phyloP scores from a whole-genome alignment of 2,888 invertebrate genomes.

The Empis stercorea region DNA sequence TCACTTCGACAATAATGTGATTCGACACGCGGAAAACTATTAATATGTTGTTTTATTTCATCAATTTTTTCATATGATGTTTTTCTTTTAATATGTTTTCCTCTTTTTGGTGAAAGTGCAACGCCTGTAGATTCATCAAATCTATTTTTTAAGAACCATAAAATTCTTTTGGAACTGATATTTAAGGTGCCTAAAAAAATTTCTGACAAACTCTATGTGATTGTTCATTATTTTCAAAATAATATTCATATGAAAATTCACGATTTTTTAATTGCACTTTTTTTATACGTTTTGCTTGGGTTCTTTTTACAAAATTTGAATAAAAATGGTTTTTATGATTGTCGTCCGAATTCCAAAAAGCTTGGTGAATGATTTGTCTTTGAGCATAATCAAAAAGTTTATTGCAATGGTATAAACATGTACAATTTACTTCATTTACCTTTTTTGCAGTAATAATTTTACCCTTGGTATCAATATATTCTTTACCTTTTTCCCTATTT shows the following conservation, averaged over 20 bases:
- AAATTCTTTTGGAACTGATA: conserved; percentile 6
- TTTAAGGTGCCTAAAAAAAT: conserved; percentile 5
- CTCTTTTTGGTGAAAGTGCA: conserved; percentile 3
- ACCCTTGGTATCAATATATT: conserved; percentile 4
- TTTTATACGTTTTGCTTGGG: conserved; percentile 4
- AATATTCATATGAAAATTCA: no score
- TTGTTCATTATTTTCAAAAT: conserved; percentile 5
- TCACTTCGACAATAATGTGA: conserved; percentile 10
- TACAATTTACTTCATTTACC: conserved; percentile 3
- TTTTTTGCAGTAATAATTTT: conserved; percentile 3
- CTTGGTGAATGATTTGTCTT: conserved; percentile 5
- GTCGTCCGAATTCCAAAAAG: conserved; percentile 6
- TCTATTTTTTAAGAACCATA: conserved; percentile 5
- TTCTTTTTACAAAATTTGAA: conserved; percentile 6
- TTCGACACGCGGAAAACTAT: conserved; percentile 11
- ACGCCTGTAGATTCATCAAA: conserved; percentile 5
- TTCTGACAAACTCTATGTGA: conserved; percentile 4
- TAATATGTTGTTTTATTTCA: conserved; percentile 10
- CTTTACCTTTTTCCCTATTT: conserved; percentile 5
- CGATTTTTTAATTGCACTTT: no score
- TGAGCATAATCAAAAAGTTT: conserved; percentile 2
- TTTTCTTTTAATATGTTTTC: conserved; percentile 8
- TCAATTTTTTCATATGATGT: conserved; percentile 8
- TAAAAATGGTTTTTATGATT: conserved; percentile 4
- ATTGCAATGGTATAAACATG: conserved; percentile 6